These are phyloP conservation scores for Dermatemys mawii DNA, from an alignment of 2,113 vertebrate genomes.

Conservation along the genomic window DNA sequence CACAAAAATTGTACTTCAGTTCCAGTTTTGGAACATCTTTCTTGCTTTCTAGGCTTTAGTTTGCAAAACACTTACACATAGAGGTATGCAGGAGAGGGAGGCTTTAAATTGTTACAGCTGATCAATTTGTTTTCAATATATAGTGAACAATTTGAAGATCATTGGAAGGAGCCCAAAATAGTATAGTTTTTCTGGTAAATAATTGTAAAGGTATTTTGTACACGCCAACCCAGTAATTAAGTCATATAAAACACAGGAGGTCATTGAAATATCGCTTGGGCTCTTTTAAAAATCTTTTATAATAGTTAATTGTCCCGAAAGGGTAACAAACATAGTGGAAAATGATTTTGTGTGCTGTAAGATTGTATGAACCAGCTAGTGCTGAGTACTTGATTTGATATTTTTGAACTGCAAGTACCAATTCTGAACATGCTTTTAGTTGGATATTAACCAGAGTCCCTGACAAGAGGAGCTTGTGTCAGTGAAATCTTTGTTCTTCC, in stretches of 20 bases:
- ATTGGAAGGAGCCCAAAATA: not conserved
- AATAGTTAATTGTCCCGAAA: not conserved
- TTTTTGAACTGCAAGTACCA: not conserved
- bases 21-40: not conserved
- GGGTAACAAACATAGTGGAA: not conserved
- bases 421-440: not conserved
- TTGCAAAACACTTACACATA: not conserved
- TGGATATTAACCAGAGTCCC: not conserved
- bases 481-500: not conserved
- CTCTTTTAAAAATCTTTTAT: not conserved
- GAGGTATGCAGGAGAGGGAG: not conserved
- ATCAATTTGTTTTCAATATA: not conserved
- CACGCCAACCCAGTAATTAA: not conserved
- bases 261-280: not conserved
- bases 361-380: not conserved
- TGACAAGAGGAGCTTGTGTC: not conserved
- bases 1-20: not conserved
- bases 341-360: not conserved
- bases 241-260: fast-evolving
- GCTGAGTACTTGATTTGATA: fast-evolving
- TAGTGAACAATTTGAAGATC: not conserved
- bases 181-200: not conserved
- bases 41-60: not conserved
- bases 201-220: not conserved
- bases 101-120: not conserved